phyloP scores from a whole-genome alignment of 2,113 vertebrate genomes.

The Ageneiosus marmoratus region DNA sequence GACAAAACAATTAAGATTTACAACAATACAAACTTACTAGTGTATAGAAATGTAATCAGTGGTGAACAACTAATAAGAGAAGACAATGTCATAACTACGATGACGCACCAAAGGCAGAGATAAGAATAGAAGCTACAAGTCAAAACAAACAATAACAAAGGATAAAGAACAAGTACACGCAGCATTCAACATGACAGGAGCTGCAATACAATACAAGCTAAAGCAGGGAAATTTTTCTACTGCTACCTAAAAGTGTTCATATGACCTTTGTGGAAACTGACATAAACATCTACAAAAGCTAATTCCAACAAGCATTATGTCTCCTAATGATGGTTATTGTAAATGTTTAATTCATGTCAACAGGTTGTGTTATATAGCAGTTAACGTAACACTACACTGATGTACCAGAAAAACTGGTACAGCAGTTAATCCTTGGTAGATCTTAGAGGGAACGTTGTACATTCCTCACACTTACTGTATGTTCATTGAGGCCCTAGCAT shows the following conservation, averaged over 20 bases:
- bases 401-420: too few species aligned
- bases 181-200: neutral
- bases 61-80: neutral
- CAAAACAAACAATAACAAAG: neutral
- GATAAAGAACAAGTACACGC: neutral
- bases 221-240: neutral
- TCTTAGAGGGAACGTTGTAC: too few species aligned
- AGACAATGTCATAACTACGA: neutral
- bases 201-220: neutral
- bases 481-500: too few species aligned
- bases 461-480: too few species aligned
- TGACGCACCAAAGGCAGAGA: neutral
- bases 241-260: neutral
- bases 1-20: neutral
- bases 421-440: too few species aligned
- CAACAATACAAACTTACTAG: neutral
- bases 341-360: neutral
- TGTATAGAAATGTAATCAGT: neutral
- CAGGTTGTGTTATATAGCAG: too few species aligned
- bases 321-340: too few species aligned
- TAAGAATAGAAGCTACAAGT: neutral
- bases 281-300: neutral
- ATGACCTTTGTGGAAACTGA: neutral
- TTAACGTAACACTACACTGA: too few species aligned
- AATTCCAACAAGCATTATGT: neutral